phyloP scores from a whole-genome alignment of 2,113 vertebrate genomes.

The Thryonomys swinderianus region DNA sequence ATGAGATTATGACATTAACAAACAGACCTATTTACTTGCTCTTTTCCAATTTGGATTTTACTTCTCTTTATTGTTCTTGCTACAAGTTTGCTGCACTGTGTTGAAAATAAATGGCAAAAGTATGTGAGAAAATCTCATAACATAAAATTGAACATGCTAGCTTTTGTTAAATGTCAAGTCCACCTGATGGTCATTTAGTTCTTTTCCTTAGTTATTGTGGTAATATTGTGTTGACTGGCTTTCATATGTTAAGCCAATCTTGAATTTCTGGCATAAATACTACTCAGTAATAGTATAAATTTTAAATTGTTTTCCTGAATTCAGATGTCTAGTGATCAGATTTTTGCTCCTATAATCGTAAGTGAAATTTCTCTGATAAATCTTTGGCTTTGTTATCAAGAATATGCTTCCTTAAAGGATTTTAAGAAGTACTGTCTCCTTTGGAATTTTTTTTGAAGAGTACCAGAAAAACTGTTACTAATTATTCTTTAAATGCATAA shows the following conservation, averaged over 20 bases:
- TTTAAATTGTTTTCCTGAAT: neutral
- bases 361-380: neutral
- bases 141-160: neutral
- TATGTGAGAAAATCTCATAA: neutral
- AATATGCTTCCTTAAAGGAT: neutral
- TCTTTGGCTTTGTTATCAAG: neutral
- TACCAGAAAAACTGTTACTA: neutral
- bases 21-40: neutral
- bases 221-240: neutral
- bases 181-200: neutral
- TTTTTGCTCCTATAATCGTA: neutral
- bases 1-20: neutral
- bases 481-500: neutral
- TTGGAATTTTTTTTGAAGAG: neutral
- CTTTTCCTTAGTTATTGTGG: neutral
- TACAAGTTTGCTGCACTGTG: neutral
- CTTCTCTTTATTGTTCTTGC: neutral
- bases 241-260: no score
- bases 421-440: neutral
- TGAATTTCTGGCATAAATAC: neutral
- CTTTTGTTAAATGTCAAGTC: neutral
- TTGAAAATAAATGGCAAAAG: neutral
- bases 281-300: neutral
- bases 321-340: neutral
- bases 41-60: neutral